Percentiles rank a stretch among this genome's conserved stretches.
phyloP scores from a whole-genome alignment of 2,888 invertebrate genomes.

The Erannis defoliaria region DNA sequence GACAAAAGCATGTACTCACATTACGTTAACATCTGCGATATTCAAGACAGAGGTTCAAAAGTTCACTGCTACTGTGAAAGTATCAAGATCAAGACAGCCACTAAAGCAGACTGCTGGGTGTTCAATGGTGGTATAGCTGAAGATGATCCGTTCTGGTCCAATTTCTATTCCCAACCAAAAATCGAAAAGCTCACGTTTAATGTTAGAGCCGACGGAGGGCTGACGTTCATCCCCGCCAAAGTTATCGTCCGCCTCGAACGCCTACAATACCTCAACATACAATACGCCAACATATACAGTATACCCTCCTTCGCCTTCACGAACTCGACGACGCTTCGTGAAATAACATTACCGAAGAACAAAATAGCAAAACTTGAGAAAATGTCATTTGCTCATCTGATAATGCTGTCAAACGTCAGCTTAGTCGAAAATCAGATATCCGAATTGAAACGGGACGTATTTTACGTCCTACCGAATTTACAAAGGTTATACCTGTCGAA shows the following conservation, averaged over 20 bases:
- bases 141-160: conserved; percentile 91
- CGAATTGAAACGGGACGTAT: conserved; percentile 91
- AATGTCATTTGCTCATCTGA: conserved; percentile 91
- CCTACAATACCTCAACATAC: conserved; percentile 89
- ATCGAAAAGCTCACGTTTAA: conserved; percentile 90
- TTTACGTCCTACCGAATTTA: conserved; percentile 90
- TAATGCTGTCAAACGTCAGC: conserved; percentile 89
- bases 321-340: conserved; percentile 89
- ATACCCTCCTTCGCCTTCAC: conserved; percentile 92
- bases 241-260: conserved; percentile 89
- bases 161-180: conserved; percentile 91
- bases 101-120: conserved; percentile 92
- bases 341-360: conserved; percentile 90
- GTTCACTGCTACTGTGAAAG: conserved; percentile 90
- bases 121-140: conserved; percentile 90
- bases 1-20: conserved; percentile 76
- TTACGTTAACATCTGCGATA: conserved; percentile 86
- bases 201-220: conserved; percentile 89
- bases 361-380: conserved; percentile 89
- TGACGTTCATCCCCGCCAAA: conserved; percentile 91
- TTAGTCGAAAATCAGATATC: conserved; percentile 92
- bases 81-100: conserved; percentile 85
- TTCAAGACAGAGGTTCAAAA: conserved; percentile 84
- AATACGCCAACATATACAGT: conserved; percentile 90
- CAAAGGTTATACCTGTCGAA: conserved; percentile 92